A percentile compares a stretch with the other conserved stretches of the same genome.
phyloP scores from a whole-genome alignment of 2,797 vertebrate genomes.

The Sylvilagus floridanus region DNA sequence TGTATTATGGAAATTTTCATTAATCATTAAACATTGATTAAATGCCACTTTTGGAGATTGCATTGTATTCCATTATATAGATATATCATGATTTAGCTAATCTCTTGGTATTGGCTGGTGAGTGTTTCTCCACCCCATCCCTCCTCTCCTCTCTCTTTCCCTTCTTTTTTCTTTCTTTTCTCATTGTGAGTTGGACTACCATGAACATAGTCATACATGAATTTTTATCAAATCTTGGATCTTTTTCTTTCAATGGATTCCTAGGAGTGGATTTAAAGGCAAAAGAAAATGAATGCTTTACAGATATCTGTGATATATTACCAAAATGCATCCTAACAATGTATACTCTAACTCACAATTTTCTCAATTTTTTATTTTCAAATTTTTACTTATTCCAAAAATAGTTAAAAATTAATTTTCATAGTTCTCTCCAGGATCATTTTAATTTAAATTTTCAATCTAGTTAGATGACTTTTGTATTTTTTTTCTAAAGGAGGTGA shows the following conservation, averaged over 20 bases:
- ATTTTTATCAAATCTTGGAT: conserved; percentile 14
- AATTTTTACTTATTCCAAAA: conserved; percentile 30
- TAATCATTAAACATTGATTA: conserved; percentile 16
- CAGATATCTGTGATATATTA: background rate
- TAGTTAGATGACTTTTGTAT: background rate
- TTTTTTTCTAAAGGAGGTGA: too few species aligned
- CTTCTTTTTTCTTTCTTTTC: background rate
- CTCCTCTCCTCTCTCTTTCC: background rate
- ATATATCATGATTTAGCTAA: conserved; percentile 4
- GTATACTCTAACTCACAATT: background rate
- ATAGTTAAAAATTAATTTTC: conserved; percentile 34
- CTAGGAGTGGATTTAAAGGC: background rate
- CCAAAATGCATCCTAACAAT: background rate
- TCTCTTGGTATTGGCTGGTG: background rate
- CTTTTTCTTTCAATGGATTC: conserved; percentile 28
- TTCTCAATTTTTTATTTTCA: conserved; percentile 52
- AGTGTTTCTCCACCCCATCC: background rate
- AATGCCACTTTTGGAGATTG: conserved; percentile 16
- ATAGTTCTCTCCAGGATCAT: background rate
- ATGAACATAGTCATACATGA: conserved; percentile 9
- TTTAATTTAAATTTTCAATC: conserved; percentile 54
- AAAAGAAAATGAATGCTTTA: conserved; percentile 58
- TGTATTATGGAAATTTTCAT: conserved; percentile 20
- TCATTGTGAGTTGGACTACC: background rate
- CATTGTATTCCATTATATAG: background rate